These are phyloP conservation scores for Protodeltote pygarga DNA, from an alignment of 2,888 invertebrate species.

Conservation along the genomic window DNA sequence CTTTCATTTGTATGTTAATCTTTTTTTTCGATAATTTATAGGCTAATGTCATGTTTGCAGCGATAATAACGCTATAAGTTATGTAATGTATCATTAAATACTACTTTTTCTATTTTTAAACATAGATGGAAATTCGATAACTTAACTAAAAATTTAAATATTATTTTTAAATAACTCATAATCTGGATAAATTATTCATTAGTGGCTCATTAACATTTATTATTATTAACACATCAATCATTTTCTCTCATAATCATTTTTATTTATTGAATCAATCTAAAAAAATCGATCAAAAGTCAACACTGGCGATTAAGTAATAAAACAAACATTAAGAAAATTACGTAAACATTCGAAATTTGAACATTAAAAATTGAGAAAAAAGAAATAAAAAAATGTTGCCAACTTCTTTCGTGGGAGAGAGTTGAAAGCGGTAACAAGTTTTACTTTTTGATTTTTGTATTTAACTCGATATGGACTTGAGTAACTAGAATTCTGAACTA, in stretches of 20 bases:
- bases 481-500: slow-evolving; percentile 55
- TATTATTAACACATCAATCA: too few species aligned
- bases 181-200: too few species aligned
- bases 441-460: slow-evolving; percentile 78
- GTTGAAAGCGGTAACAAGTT: slow-evolving; percentile 76
- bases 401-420: slow-evolving; percentile 67
- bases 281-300: too few species aligned
- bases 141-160: too few species aligned
- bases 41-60: slow-evolving; percentile 41
- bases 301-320: too few species aligned
- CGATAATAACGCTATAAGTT: slow-evolving; percentile 18
- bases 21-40: slow-evolving; percentile 42
- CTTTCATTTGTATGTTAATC: slow-evolving; percentile 58
- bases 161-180: too few species aligned
- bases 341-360: slow-evolving; percentile 1
- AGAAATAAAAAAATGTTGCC: slow-evolving; percentile 57
- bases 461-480: slow-evolving; percentile 51
- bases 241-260: too few species aligned
- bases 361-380: slow-evolving; percentile 5
- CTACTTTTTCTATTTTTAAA: neutral
- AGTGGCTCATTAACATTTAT: too few species aligned
- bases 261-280: neutral
- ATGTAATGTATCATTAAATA: slow-evolving; percentile 12
- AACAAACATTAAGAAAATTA: slow-evolving; percentile 8
- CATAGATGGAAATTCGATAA: neutral